These are phyloP conservation scores for Anoplopoma fimbria DNA, from an alignment of 2,113 vertebrate genomes.

Conservation along the genomic window DNA sequence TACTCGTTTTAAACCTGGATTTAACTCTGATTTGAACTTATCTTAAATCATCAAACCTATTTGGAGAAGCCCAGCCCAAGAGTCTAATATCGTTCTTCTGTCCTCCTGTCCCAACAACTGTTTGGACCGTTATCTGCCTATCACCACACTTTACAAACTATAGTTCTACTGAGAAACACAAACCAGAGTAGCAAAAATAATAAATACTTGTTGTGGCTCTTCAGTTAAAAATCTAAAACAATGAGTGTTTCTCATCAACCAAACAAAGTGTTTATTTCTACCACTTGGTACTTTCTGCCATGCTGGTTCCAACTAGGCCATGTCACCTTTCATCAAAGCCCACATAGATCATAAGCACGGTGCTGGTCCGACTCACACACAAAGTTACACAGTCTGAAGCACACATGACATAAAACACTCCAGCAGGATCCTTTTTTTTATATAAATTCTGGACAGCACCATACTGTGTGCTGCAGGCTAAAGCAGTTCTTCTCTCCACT, in stretches of 20 bases:
- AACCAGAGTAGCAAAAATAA: not conserved
- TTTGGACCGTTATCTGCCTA: not conserved
- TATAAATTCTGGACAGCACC: constrained; percentile 18
- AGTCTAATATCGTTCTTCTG: too few species aligned
- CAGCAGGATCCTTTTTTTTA: constrained; percentile 14
- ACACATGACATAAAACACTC: not conserved
- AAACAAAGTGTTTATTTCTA: not conserved
- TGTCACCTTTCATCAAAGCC: not conserved
- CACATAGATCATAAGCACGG: not conserved
- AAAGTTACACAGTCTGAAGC: not conserved
- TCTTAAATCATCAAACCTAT: too few species aligned
- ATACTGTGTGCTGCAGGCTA: constrained; percentile 30
- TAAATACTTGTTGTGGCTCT: not conserved
- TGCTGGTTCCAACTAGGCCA: not conserved
- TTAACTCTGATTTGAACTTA: too few species aligned
- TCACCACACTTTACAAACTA: not conserved
- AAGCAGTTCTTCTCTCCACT: constrained; percentile 42
- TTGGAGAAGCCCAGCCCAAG: too few species aligned
- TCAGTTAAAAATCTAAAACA: not conserved
- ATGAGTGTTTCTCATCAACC: not conserved
- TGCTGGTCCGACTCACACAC: not conserved
- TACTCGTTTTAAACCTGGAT: too few species aligned
- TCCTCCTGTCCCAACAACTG: too few species aligned
- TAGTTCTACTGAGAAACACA: not conserved
- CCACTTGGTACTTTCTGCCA: not conserved